Conservation (phyloP, 1,140 invertebrate genomes). For the Cotesia glomerata region DNA sequence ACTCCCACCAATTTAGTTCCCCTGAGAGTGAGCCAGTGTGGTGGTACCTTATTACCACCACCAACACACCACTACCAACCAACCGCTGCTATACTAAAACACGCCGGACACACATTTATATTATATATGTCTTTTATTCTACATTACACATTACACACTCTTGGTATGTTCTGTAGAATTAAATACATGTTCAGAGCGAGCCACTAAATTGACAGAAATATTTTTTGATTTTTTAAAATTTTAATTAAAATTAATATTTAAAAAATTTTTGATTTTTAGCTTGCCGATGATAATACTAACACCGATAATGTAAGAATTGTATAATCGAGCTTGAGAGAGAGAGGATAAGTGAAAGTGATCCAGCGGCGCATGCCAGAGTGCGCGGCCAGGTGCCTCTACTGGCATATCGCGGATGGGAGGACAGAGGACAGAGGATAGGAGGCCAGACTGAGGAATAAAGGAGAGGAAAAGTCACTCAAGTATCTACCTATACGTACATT, state of each 20-base stretch:
- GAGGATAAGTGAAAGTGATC: constrained; percentile 63
- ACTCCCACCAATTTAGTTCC: constrained; percentile 20
- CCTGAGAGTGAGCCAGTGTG: background rate
- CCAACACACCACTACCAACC: background rate
- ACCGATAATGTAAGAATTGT: background rate
- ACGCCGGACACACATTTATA: too few relatives aligned
- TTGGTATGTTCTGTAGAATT: too few relatives aligned
- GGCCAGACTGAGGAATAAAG: background rate
- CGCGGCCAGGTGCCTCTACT: constrained; percentile 60
- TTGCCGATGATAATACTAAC: background rate
- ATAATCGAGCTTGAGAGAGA: background rate
- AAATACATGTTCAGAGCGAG: too few relatives aligned
- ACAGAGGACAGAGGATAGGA: constrained; percentile 61
- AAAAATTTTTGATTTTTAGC: background rate
- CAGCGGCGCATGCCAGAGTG: constrained; percentile 45
- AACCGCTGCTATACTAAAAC: background rate
- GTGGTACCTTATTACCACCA: constrained; percentile 2
- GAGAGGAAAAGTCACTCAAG: background rate
- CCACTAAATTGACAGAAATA: too few relatives aligned
- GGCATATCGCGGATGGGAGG: constrained; percentile 44
- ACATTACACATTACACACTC: too few relatives aligned
- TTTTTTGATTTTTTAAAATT: too few relatives aligned
- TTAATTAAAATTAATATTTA: too few relatives aligned
- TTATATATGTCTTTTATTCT: too few relatives aligned
- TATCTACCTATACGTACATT: too few relatives aligned